Evolutionary conservation across 2,888 invertebrate genomes (phyloP).

Genomic region (Drosophila tripunctata): DNA sequence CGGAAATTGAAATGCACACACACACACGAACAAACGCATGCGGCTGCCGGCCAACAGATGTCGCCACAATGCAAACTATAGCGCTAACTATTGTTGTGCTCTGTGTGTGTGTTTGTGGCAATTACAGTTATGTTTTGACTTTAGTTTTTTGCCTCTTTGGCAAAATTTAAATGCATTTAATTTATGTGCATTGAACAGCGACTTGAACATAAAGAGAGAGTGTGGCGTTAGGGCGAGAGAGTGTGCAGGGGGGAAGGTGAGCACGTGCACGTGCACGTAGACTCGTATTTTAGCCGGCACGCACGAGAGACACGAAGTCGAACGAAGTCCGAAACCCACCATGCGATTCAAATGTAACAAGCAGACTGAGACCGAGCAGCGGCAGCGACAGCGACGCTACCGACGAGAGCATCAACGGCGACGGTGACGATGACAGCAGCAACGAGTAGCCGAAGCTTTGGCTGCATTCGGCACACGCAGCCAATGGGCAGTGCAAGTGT

Average conservation of each 20-base stretch:
- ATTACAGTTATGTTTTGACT: slow-evolving; percentile 63
- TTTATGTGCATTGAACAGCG: slow-evolving; percentile 63
- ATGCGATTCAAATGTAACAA: slow-evolving; percentile 64
- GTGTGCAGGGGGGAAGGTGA: background rate
- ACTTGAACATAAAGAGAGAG: slow-evolving; percentile 12
- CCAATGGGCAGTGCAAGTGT: slow-evolving; percentile 51
- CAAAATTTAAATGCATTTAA: slow-evolving; percentile 72
- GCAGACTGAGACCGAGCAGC: slow-evolving; percentile 63
- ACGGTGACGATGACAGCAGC: slow-evolving; percentile 7
- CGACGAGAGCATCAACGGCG: slow-evolving; percentile 7
- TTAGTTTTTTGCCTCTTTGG: slow-evolving; percentile 57
- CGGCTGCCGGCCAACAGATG: slow-evolving; percentile 62
- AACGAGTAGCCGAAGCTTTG: slow-evolving; percentile 50
- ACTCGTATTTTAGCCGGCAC: slow-evolving; percentile 63
- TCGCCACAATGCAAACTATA: slow-evolving; percentile 37
- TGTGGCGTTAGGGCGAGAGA: background rate
- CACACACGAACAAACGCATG: too few relatives aligned
- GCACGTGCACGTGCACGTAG: slow-evolving; percentile 44
- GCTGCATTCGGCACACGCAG: slow-evolving; percentile 16
- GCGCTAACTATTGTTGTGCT: background rate
- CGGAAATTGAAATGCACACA: slow-evolving; percentile 67
- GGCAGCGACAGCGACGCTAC: slow-evolving; percentile 16
- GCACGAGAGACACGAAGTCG: slow-evolving; percentile 53
- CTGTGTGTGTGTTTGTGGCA: slow-evolving; percentile 1
- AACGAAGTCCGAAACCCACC: slow-evolving; percentile 47